phyloP scores from a whole-genome alignment of 1,140 invertebrate species.

The Heliconius congener region DNA sequence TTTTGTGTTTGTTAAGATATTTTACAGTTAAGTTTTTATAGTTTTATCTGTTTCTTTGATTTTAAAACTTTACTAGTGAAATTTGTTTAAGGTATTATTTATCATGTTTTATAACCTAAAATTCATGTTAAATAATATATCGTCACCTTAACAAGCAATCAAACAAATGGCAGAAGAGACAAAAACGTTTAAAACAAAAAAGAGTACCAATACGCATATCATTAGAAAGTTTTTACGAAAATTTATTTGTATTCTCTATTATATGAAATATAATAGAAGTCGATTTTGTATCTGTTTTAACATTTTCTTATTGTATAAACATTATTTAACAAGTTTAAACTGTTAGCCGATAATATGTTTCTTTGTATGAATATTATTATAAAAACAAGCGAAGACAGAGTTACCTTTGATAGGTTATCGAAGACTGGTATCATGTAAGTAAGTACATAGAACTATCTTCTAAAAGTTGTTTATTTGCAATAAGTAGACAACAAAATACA shows the following conservation, averaged over 20 bases:
- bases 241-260: too few relatives aligned
- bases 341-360: too few relatives aligned
- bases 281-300: too few relatives aligned
- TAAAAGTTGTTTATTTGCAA: background rate
- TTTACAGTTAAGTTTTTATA: background rate
- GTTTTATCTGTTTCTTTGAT: background rate
- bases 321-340: too few relatives aligned
- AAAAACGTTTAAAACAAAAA: too few relatives aligned
- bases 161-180: too few relatives aligned
- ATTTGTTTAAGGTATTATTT: background rate
- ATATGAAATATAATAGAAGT: too few relatives aligned
- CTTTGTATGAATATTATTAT: background rate
- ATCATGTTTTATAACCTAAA: slow-evolving; percentile 3
- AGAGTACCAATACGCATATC: too few relatives aligned
- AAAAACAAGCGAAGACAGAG: background rate
- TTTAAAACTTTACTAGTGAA: background rate
- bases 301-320: too few relatives aligned
- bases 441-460: background rate
- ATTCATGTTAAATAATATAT: background rate
- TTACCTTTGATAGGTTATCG: background rate
- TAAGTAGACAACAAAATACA: background rate
- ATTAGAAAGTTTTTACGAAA: too few relatives aligned
- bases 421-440: background rate
- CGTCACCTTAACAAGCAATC: too few relatives aligned
- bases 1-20: background rate